phyloP scores from a whole-genome alignment of 2,888 invertebrate genomes.

The Drosophila lacicola region DNA sequence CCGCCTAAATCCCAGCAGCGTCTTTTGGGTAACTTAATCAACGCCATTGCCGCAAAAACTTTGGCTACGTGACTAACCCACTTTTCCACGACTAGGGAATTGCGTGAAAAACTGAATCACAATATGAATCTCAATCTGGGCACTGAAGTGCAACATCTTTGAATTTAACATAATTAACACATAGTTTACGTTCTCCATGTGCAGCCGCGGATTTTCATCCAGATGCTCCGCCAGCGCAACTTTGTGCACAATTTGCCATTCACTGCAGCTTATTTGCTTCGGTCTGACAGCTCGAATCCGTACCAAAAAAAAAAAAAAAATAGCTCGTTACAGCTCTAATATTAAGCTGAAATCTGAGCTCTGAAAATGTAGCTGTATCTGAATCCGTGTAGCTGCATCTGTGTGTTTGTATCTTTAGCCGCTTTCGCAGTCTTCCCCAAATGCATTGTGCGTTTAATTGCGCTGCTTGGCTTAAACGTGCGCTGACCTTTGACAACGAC shows the following conservation, averaged over 20 bases:
- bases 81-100: slow-evolving; percentile 51
- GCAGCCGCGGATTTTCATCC: slow-evolving; percentile 13
- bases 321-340: slow-evolving; percentile 9
- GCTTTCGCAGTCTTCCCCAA: slow-evolving; percentile 28
- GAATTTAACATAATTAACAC: slow-evolving; percentile 67
- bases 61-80: slow-evolving; percentile 76
- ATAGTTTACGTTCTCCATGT: slow-evolving; percentile 36
- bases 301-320: neutral
- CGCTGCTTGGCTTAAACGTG: slow-evolving; percentile 78
- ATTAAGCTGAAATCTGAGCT: slow-evolving; percentile 10
- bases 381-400: slow-evolving; percentile 9
- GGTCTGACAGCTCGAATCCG: slow-evolving; percentile 8
- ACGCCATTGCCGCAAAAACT: slow-evolving; percentile 54
- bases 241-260: slow-evolving; percentile 33
- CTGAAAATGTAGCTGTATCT: slow-evolving; percentile 17
- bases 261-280: slow-evolving; percentile 33
- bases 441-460: slow-evolving; percentile 77
- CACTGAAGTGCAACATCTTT: slow-evolving; percentile 52
- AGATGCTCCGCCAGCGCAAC: slow-evolving; percentile 41
- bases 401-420: slow-evolving; percentile 25
- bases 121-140: slow-evolving; percentile 27
- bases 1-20: slow-evolving; percentile 60
- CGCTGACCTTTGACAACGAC: slow-evolving; percentile 76
- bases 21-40: slow-evolving; percentile 72
- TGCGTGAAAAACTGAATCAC: slow-evolving; percentile 38